Percentiles rank a stretch among this genome's conserved stretches.
These are phyloP conservation scores for Agriopis leucophaearia DNA, from an alignment of 2,888 invertebrate genomes.

Conservation along the genomic window DNA sequence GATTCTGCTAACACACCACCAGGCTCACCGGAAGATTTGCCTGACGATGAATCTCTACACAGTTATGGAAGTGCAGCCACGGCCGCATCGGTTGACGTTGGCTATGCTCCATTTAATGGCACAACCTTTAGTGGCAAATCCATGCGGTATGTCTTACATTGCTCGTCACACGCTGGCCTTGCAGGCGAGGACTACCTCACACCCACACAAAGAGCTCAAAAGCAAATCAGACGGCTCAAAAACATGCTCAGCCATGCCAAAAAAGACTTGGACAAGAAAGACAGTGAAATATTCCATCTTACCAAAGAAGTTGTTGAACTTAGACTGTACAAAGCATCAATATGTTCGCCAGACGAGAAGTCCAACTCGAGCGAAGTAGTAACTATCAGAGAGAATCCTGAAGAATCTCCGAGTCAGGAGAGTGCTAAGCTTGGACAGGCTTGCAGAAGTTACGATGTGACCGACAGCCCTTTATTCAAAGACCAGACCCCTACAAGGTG, in stretches of 20 bases:
- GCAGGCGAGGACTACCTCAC: constrained; percentile 94
- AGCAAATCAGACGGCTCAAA: constrained; percentile 92
- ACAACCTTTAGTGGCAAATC: constrained; percentile 90
- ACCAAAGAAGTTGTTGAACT: constrained; percentile 94
- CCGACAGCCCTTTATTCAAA: constrained; percentile 80
- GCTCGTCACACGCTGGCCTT: constrained; percentile 92
- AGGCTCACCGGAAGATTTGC: constrained; percentile 88
- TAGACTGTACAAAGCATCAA: constrained; percentile 92
- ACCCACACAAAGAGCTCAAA: constrained; percentile 94
- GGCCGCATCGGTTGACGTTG: constrained; percentile 93
- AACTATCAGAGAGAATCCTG: constrained; percentile 90
- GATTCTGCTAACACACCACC: constrained; percentile 87
- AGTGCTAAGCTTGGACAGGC: constrained; percentile 74
- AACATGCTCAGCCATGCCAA: constrained; percentile 90
- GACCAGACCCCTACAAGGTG: constrained; percentile 77
- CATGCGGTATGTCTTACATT: constrained; percentile 94
- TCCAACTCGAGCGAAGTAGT: constrained; percentile 92
- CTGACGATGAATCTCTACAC: constrained; percentile 92
- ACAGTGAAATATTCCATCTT: constrained; percentile 92
- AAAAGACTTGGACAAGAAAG: constrained; percentile 92
- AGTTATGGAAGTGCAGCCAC: constrained; percentile 93
- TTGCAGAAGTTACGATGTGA: constrained; percentile 77
- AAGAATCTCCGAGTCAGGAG: constrained; percentile 69
- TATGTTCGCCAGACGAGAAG: constrained; percentile 92
- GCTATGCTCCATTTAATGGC: constrained; percentile 92